Conservation (phyloP, 2,113 vertebrate species). For the Tylochromis polylepis region DNA sequence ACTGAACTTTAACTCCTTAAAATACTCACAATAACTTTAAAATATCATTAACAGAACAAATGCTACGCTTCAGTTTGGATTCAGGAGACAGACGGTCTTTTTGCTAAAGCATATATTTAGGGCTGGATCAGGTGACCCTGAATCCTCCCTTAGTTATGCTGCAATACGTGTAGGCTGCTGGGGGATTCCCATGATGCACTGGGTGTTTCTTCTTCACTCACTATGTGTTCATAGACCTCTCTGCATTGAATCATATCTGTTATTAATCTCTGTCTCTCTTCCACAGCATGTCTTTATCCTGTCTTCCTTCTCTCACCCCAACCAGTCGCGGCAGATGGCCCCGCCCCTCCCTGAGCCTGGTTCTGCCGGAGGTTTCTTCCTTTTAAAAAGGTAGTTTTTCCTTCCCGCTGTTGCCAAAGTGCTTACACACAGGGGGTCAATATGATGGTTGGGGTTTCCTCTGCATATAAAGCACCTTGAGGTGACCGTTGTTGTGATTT, state of each 20-base stretch:
- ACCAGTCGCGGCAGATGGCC: accelerated
- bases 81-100: background rate
- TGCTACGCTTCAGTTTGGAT: accelerated
- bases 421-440: too few species aligned
- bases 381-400: too few species aligned
- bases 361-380: background rate
- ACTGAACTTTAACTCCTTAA: background rate
- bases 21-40: background rate
- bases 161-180: accelerated
- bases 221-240: background rate
- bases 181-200: background rate
- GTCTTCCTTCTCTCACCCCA: background rate
- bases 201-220: background rate
- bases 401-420: too few species aligned
- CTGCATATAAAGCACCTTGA: too few species aligned
- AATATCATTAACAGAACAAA: background rate
- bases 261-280: background rate
- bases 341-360: background rate
- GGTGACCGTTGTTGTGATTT: too few species aligned
- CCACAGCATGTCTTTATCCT: background rate
- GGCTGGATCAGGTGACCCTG: too few species aligned
- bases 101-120: too few species aligned
- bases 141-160: too few species aligned
- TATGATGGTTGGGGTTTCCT: too few species aligned
- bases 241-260: background rate